Conservation (phyloP, 2,888 invertebrate species). For the Pterostichus madidus region DNA sequence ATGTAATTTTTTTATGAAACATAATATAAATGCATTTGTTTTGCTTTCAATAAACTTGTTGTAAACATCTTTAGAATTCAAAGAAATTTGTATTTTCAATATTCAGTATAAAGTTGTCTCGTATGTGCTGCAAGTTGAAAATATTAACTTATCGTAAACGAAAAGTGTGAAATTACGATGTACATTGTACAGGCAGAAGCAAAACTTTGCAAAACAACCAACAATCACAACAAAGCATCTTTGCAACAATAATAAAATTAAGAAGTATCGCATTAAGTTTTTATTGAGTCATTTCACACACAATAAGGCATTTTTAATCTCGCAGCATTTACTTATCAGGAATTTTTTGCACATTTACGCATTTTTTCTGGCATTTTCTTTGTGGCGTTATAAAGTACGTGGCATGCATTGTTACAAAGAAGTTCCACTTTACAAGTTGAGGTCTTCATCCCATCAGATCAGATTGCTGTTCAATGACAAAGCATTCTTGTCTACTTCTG, state of each 20-base stretch:
- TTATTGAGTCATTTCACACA: slow-evolving; percentile 54
- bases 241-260: slow-evolving; percentile 45
- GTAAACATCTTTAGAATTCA: slow-evolving; percentile 30
- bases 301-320: slow-evolving; percentile 53
- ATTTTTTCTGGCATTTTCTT: slow-evolving; percentile 55
- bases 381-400: slow-evolving; percentile 30
- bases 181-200: neutral
- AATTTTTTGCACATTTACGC: slow-evolving; percentile 43
- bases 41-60: neutral
- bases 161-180: slow-evolving; percentile 44
- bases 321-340: slow-evolving; percentile 45
- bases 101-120: slow-evolving; percentile 12
- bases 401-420: slow-evolving; percentile 63
- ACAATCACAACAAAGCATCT: slow-evolving; percentile 20
- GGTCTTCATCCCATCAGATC: slow-evolving; percentile 61
- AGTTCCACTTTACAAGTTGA: slow-evolving; percentile 63
- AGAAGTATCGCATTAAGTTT: slow-evolving; percentile 52
- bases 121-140: neutral
- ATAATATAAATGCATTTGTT: neutral
- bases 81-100: slow-evolving; percentile 24
- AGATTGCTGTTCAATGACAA: slow-evolving; percentile 63
- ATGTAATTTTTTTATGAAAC: too few species aligned
- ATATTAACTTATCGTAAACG: slow-evolving; percentile 44
- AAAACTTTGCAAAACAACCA: slow-evolving; percentile 41
- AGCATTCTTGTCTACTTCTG: slow-evolving; percentile 56